A percentile compares a stretch with the other conserved stretches of the same genome.
These are phyloP conservation scores for Campoplex nolae DNA, from an alignment of 2,888 invertebrate species.

Conservation along the genomic window DNA sequence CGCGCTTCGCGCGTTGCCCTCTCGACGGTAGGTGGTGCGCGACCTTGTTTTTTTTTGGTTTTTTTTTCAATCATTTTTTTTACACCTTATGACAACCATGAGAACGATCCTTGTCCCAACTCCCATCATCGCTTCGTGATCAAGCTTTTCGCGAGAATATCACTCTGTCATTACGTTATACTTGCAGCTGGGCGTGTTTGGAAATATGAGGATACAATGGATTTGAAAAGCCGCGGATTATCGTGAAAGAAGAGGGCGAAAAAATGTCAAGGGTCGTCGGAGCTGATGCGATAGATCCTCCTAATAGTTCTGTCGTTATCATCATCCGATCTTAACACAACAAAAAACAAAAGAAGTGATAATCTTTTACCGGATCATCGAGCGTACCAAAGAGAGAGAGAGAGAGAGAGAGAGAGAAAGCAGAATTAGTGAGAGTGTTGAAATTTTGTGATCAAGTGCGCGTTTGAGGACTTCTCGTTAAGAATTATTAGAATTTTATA, in stretches of 20 bases:
- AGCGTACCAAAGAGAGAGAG: no score
- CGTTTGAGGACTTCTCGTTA: neutral
- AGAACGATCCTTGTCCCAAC: neutral
- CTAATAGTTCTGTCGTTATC: conserved; percentile 28
- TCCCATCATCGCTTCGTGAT: neutral
- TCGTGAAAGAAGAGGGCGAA: neutral
- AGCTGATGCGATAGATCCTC: conserved; percentile 43
- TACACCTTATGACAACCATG: neutral
- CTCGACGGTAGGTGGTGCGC: conserved; percentile 48
- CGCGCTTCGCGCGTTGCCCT: conserved; percentile 47
- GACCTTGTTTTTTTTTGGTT: neutral
- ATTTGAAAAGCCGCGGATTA: conserved; percentile 25
- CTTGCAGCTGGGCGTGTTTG: conserved; percentile 2
- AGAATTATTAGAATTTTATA: neutral
- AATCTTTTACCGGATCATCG: neutral
- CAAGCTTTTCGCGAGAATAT: neutral
- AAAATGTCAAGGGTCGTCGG: conserved; percentile 57
- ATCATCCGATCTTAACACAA: neutral
- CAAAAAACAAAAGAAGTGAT: neutral
- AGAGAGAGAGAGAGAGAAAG: neutral
- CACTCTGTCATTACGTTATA: neutral
- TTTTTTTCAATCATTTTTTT: neutral
- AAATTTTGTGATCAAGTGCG: conserved; percentile 21
- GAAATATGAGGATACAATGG: conserved; percentile 28
- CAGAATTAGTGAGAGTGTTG: conserved; percentile 24